A percentile compares a stretch with the other conserved stretches of the same genome.
phyloP scores from a whole-genome alignment of 2,113 vertebrate species.

The Nematolebias whitei region DNA sequence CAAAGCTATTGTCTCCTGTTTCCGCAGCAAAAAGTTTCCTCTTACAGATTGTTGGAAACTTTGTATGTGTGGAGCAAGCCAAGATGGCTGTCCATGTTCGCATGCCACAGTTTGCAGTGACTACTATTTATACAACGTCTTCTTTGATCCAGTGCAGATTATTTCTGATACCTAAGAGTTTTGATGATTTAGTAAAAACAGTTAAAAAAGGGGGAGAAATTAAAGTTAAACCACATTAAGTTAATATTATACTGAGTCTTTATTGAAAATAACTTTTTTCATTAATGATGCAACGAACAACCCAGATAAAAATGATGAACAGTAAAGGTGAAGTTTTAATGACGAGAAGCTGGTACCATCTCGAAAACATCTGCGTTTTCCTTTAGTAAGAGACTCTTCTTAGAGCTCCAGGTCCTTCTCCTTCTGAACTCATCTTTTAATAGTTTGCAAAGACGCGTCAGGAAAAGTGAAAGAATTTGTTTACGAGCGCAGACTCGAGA shows the following conservation, averaged over 20 bases:
- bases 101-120: background rate
- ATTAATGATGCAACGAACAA: background rate
- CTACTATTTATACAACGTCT: background rate
- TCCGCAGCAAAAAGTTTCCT: background rate
- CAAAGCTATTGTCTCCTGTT: background rate
- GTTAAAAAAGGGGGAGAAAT: too few relatives aligned
- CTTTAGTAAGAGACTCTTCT: constrained; percentile 45
- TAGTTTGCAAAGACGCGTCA: constrained; percentile 56
- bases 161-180: background rate
- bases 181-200: too few relatives aligned
- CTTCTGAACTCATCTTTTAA: constrained; percentile 43
- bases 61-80: background rate
- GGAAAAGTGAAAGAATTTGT: constrained; percentile 51
- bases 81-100: background rate
- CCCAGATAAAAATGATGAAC: background rate
- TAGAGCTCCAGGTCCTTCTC: constrained; percentile 45
- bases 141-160: background rate
- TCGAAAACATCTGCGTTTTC: constrained; percentile 34
- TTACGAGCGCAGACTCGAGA: constrained; percentile 45
- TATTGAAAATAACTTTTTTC: background rate
- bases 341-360: constrained; percentile 6
- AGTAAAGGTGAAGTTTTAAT: background rate
- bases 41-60: background rate
- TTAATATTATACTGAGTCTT: too few relatives aligned
- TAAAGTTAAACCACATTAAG: too few relatives aligned